A percentile compares a stretch with the other conserved stretches of the same genome.
Evolutionary conservation across 2,888 invertebrate species (phyloP).

Genomic region (Minunthozetes semirufus): DNA sequence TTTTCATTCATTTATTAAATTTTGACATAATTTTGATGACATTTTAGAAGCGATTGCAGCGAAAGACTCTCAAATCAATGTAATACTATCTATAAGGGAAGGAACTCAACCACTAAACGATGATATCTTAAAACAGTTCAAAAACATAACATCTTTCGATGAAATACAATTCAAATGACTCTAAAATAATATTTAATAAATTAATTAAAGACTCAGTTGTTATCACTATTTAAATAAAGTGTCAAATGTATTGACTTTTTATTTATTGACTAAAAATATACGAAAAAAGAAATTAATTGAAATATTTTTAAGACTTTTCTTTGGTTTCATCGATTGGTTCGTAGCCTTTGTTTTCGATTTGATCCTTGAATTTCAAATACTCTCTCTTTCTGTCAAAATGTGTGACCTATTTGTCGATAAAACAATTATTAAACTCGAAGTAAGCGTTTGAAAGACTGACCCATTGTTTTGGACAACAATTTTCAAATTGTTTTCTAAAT

Average conservation of each 20-base stretch:
- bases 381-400: slow-evolving; percentile 87
- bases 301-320: not conserved
- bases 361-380: slow-evolving; percentile 77
- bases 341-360: slow-evolving; percentile 75
- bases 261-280: too few relatives aligned
- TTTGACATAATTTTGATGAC: not conserved
- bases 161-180: slow-evolving; percentile 44
- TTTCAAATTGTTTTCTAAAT: slow-evolving; percentile 51
- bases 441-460: slow-evolving; percentile 43
- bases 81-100: slow-evolving; percentile 65
- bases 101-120: slow-evolving; percentile 67
- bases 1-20: not conserved
- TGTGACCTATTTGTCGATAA: slow-evolving; percentile 58
- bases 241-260: too few relatives aligned
- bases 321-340: slow-evolving; percentile 59
- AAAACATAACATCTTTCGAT: slow-evolving; percentile 58
- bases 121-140: slow-evolving; percentile 55
- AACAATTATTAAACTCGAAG: not conserved
- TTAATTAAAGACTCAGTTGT: not conserved
- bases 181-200: not conserved
- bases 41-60: slow-evolving; percentile 75
- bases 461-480: slow-evolving; percentile 47
- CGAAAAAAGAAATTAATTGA: too few relatives aligned
- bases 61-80: slow-evolving; percentile 61
- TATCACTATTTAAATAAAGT: too few relatives aligned